Evolutionary conservation across 2,888 invertebrate genomes (phyloP).

Genomic region (Diarsia brunnea): DNA sequence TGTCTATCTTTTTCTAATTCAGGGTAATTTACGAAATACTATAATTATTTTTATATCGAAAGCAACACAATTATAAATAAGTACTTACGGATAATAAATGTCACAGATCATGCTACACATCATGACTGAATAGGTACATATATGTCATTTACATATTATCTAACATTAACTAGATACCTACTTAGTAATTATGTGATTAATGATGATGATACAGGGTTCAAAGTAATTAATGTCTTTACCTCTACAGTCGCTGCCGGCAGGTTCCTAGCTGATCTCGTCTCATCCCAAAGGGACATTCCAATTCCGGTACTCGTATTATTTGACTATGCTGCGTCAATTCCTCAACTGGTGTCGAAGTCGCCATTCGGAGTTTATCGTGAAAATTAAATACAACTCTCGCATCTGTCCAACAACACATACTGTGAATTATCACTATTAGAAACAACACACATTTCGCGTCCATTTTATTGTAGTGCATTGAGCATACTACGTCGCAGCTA

Average conservation of each 20-base stretch:
- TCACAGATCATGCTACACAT: slow-evolving; percentile 23
- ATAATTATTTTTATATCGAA: background rate
- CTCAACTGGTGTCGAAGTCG: slow-evolving; percentile 59
- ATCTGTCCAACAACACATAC: slow-evolving; percentile 38
- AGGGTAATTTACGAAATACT: background rate
- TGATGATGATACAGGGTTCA: background rate
- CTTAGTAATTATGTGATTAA: background rate
- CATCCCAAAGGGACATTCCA: slow-evolving; percentile 76
- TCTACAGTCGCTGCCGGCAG: slow-evolving; percentile 77
- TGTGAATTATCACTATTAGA: slow-evolving; percentile 61
- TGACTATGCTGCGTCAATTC: slow-evolving; percentile 72
- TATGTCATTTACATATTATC: slow-evolving; percentile 24
- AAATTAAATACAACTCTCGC: slow-evolving; percentile 68
- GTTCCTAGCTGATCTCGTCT: slow-evolving; percentile 76
- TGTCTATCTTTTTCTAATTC: background rate
- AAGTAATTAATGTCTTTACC: slow-evolving; percentile 57
- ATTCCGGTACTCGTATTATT: slow-evolving; percentile 81
- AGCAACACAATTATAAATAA: slow-evolving; percentile 8
- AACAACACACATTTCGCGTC: slow-evolving; percentile 71
- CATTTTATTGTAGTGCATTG: slow-evolving; percentile 73
- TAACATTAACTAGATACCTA: background rate
- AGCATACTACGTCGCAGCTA: slow-evolving; percentile 74
- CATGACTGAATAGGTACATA: background rate
- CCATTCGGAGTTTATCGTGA: slow-evolving; percentile 67
- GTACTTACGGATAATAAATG: slow-evolving; percentile 19